Percentiles rank a stretch among this genome's conserved stretches.
Conservation (phyloP, 2,113 vertebrate species). For the Athene noctua region DNA sequence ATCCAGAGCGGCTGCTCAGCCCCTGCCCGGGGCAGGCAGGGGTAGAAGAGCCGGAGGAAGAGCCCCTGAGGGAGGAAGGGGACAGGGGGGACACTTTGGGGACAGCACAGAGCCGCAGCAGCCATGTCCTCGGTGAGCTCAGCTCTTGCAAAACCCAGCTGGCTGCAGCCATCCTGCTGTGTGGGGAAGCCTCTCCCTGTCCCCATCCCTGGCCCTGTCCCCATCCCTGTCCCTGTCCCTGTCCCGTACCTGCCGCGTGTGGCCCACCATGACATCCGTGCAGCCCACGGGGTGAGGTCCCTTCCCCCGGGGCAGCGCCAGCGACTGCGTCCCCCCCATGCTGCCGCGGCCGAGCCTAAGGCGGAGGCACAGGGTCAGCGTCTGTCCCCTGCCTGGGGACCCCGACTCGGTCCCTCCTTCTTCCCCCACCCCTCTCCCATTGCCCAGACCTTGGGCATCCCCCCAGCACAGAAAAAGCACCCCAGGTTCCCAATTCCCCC, state of each 20-base stretch:
- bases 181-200: background rate
- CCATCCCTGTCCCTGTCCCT: background rate
- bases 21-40: conserved; percentile 26
- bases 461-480: too few species aligned
- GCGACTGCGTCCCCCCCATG: conserved; percentile 65
- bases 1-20: conserved; percentile 65
- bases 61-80: conserved; percentile 64
- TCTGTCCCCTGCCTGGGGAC: accelerated
- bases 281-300: conserved; percentile 72
- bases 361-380: accelerated
- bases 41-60: conserved; percentile 80
- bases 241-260: conserved; percentile 56
- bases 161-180: background rate
- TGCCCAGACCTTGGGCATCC: background rate
- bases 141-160: background rate
- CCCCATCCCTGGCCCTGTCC: accelerated
- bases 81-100: background rate
- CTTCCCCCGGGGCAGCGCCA: conserved; percentile 56
- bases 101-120: accelerated
- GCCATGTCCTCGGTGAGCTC: accelerated
- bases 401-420: background rate
- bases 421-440: background rate
- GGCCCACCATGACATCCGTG: conserved; percentile 75
- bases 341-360: background rate
- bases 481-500: background rate